These are phyloP conservation scores for Bicyclus anynana DNA, from an alignment of 1,140 invertebrate genomes.

Conservation along the genomic window DNA sequence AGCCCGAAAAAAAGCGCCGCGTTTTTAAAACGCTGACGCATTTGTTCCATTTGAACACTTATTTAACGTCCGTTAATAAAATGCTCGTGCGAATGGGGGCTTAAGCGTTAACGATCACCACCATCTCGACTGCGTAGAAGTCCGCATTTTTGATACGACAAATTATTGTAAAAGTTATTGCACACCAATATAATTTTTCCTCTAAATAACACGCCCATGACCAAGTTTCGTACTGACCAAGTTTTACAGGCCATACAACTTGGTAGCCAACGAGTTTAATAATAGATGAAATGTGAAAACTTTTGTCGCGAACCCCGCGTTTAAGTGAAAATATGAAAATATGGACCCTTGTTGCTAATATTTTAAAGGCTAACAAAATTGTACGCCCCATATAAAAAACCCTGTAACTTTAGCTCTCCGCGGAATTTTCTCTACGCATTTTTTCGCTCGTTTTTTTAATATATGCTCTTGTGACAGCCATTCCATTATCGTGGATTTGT, in stretches of 20 bases:
- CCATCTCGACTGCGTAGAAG: no score
- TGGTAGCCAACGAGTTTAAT: slow-evolving; percentile 29
- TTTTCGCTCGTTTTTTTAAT: slow-evolving; percentile 11
- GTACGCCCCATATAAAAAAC: slow-evolving; percentile 17
- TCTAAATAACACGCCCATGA: neutral
- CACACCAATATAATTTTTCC: neutral
- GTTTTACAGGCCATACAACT: slow-evolving; percentile 17
- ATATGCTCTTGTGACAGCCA: slow-evolving; percentile 6
- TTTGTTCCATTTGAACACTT: no score
- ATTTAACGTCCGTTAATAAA: no score
- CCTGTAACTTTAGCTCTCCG: neutral
- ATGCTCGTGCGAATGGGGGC: no score
- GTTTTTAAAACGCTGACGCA: no score
- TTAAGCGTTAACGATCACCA: no score
- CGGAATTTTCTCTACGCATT: slow-evolving; percentile 13
- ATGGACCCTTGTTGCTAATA: slow-evolving; percentile 33
- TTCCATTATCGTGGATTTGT: slow-evolving; percentile 13
- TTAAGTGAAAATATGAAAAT: slow-evolving; percentile 47
- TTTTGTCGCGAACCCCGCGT: slow-evolving; percentile 34
- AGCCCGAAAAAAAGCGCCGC: no score
- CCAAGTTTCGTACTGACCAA: slow-evolving; percentile 10
- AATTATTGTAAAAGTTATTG: no score
- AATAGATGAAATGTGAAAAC: slow-evolving; percentile 48
- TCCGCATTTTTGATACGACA: no score
- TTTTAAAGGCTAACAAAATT: slow-evolving; percentile 35